Conservation (phyloP, 2,797 vertebrate genomes). For the Enteromius thamalakanensis region DNA sequence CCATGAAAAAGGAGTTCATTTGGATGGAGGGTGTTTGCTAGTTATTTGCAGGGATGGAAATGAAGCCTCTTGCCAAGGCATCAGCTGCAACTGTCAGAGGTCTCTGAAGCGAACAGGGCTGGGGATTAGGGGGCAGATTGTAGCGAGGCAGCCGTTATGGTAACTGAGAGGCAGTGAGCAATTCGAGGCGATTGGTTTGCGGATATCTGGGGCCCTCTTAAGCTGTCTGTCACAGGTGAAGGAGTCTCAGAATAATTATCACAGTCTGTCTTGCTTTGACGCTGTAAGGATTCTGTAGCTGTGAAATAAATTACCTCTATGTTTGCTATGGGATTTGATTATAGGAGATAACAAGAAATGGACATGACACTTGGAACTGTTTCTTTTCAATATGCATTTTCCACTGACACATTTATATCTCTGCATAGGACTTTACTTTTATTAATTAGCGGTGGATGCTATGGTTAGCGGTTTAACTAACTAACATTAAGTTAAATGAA, state of each 20-base stretch:
- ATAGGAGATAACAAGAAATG: constrained; percentile 44
- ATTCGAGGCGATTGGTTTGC: constrained; percentile 69
- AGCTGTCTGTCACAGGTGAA: constrained; percentile 79
- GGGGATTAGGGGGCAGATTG: constrained; percentile 46
- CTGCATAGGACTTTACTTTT: background rate
- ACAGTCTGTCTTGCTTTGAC: constrained; percentile 58
- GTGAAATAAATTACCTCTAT: constrained; percentile 39
- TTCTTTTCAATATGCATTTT: background rate
- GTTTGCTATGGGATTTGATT: constrained; percentile 56
- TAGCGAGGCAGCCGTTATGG: constrained; percentile 32
- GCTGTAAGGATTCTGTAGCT: constrained; percentile 33
- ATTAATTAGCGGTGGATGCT: background rate
- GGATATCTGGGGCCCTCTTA: constrained; percentile 61
- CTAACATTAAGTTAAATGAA: background rate
- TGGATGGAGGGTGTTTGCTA: constrained; percentile 50
- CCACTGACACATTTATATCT: background rate
- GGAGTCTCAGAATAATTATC: constrained; percentile 77
- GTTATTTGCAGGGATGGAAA: constrained; percentile 60
- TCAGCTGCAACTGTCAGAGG: constrained; percentile 46
- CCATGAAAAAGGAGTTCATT: constrained; percentile 58
- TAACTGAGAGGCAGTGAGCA: constrained; percentile 59
- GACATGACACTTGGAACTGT: constrained; percentile 14
- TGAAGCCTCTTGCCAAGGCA: constrained; percentile 47
- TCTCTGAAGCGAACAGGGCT: constrained; percentile 44
- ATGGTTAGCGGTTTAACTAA: background rate